Base-by-base conservation (phyloP, 1,140 invertebrate genomes). In the Colletes gigas region DNA sequence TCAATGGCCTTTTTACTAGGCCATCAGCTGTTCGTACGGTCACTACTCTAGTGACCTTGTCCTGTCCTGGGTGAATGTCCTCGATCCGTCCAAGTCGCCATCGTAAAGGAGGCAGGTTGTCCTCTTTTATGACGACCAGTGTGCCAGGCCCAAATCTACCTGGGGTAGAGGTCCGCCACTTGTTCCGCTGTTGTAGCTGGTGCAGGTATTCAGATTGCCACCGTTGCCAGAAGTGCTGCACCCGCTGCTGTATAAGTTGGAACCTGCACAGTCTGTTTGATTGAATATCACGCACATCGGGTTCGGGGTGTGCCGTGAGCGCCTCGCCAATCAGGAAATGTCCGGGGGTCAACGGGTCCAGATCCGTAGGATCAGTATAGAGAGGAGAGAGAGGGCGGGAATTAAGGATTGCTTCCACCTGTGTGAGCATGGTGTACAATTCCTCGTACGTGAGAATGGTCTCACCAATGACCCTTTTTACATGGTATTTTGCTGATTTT, bases 391-490 rank as follows among this genome's bases (percentile, higher is more conserved):
- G 65, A 1, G 86, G 83, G 3, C 88, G 17, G 14, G 78, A 87
- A 68, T 89, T 88, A 4, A 89, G 70, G 15, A 60, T 15, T 14
- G 68, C 68, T 57, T 71, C 68, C 4, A 71, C 39, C 21, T 41
- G 54, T 0, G 19, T 15, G 21, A 67, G 81, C 59, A 86, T 54
- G 6, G 79, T 76, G n/a, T 72, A 50, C 41, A 80, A 52, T 54
- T 90, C 60, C 12, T 90, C 72, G 82, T 81, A 72, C n/a, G 77
- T 82, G 54, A 88, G 81, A 5, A 89, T 71, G 0, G 78, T 66
- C 15, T 81, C 59, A 3, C 82, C 68, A 3, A 88, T 19, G 1
- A 75, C 70, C 47, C 83, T 21, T 59, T 10, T 59, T 19, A 59
- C 7, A 19, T 85, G 83, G 65, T 81, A 41, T 21, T 55, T 67